A percentile compares a stretch with the other conserved stretches of the same genome.
phyloP scores from a whole-genome alignment of 2,888 invertebrate species.

The Dryadula phaetusa region DNA sequence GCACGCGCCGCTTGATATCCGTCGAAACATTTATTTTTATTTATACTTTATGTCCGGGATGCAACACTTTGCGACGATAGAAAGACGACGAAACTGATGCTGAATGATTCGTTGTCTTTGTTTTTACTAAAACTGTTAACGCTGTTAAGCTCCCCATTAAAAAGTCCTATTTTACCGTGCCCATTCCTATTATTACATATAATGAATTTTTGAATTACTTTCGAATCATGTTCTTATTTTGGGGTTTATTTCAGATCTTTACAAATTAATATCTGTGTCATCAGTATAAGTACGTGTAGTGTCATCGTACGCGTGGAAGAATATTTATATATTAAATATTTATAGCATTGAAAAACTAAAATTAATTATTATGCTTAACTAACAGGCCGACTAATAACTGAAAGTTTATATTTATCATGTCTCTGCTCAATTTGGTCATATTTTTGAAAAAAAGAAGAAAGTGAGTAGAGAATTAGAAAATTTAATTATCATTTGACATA shows the following conservation, averaged over 20 bases:
- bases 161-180: neutral
- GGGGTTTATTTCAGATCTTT: neutral
- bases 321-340: too few species aligned
- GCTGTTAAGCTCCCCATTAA: slow-evolving; percentile 6
- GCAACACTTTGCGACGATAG: slow-evolving; percentile 49
- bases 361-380: too few species aligned
- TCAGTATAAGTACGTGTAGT: too few species aligned
- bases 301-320: too few species aligned
- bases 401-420: too few species aligned
- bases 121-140: slow-evolving; percentile 26
- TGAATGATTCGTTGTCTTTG: slow-evolving; percentile 43
- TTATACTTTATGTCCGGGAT: slow-evolving; percentile 66
- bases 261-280: neutral
- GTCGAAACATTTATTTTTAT: slow-evolving; percentile 76
- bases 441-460: too few species aligned
- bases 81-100: slow-evolving; percentile 47
- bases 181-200: neutral
- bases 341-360: too few species aligned
- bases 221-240: slow-evolving; percentile 14
- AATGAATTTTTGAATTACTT: slow-evolving; percentile 11
- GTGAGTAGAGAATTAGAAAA: too few species aligned
- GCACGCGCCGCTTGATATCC: slow-evolving; percentile 68
- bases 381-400: too few species aligned
- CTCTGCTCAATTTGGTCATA: too few species aligned
- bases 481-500: too few species aligned